Evolutionary conservation across 2,797 vertebrate genomes (phyloP), one percentile per base, ranked within the genome.

Genomic region (Phrynocephalus forsythii): DNA sequence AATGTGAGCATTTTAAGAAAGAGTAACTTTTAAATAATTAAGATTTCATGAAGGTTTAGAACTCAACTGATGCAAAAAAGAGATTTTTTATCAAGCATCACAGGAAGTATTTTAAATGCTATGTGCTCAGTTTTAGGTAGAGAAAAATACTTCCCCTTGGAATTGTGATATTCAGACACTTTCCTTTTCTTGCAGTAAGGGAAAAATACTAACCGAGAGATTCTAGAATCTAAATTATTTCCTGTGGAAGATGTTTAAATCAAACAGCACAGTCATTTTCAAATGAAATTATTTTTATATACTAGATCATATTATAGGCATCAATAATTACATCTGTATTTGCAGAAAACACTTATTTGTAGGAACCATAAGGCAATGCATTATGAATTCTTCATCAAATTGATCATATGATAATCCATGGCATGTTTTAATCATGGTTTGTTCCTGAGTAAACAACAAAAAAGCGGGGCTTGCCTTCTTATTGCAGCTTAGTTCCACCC

Each of bases 91-190:
- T 2, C 38, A 78, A 71, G 71, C 69, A 82, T 56, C 26, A 66
- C 50, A 86, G 76, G 69, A n/a, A 67, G 71, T 44, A 67, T 86
- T 50, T 24, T 52, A 85, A 71, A 79, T 30, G 69, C 6, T 77
- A 77, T 33, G 30, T 28, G 24, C 26, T 33, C 5, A 26, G 8
- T 82, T 44, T 82, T 13, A 24, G 15, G 71, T 72, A 82, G 1
- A 56, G 2, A 30, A 26, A 8, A 68, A 71, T 50, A 76, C n/a
- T 80, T 24, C n/a, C 30, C 24, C 67, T 13, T 18, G 77, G 48
- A 44, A 85, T 68, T 28, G 28, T 38, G 56, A 82, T 20, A 1
- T 30, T 16, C 48, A 63, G 30, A 9, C 48, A 44, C 22, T 60
- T 66, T 69, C 16, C 11, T n/a, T 69, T 26, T 82, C 71, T 18